phyloP scores from a whole-genome alignment of 2,888 invertebrate genomes.

The Scaptomyza cyrtandrae region DNA sequence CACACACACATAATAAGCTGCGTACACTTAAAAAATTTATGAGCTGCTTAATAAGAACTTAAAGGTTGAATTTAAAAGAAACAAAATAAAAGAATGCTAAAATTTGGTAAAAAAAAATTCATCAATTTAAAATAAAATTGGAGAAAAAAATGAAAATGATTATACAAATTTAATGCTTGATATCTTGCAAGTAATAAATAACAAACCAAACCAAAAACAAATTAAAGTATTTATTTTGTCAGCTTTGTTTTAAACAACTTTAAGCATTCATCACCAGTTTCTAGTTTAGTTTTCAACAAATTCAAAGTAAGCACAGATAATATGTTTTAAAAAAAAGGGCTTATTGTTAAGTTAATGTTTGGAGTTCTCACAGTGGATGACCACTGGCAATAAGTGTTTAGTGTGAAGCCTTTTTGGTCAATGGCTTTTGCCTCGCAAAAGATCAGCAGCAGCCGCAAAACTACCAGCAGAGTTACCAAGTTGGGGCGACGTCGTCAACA shows the following conservation, averaged over 20 bases:
- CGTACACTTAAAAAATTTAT: conserved; percentile 30
- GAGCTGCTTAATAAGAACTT: too few species aligned
- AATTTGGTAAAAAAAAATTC: neutral
- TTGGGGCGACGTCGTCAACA: conserved; percentile 28
- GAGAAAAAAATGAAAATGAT: too few species aligned
- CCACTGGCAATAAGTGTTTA: conserved; percentile 49
- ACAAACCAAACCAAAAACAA: too few species aligned
- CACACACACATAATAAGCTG: conserved; percentile 18
- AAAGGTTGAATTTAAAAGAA: neutral
- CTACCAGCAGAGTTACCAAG: conserved; percentile 22
- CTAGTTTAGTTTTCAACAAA: too few species aligned
- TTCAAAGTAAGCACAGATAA: neutral
- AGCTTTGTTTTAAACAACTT: neutral
- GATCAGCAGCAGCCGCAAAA: conserved; percentile 38
- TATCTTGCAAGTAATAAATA: too few species aligned
- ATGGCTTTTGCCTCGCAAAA: conserved; percentile 60
- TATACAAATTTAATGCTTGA: too few species aligned
- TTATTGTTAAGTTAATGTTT: neutral
- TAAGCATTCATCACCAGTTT: neutral
- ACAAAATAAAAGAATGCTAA: neutral
- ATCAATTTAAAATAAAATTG: neutral
- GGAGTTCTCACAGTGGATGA: conserved; percentile 25
- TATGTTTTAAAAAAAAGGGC: neutral
- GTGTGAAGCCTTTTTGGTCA: conserved; percentile 69
- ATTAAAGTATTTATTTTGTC: too few species aligned